Conservation (phyloP, 2,113 vertebrate species). For the Rutilus rutilus region DNA sequence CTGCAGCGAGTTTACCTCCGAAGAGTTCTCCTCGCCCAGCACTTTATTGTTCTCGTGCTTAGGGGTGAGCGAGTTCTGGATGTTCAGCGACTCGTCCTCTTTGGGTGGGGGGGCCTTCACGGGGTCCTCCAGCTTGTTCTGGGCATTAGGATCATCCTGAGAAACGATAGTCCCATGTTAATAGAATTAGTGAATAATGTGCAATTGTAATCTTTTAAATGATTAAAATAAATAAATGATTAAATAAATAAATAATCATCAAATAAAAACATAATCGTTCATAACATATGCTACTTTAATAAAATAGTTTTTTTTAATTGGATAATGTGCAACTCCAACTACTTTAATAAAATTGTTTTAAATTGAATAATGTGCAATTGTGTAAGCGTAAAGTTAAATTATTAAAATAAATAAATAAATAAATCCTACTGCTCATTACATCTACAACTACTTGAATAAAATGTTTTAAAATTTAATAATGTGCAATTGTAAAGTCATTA, state of each 20-base stretch:
- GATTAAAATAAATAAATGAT: no score
- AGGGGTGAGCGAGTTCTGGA: slow-evolving; percentile 93
- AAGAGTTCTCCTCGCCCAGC: slow-evolving; percentile 82
- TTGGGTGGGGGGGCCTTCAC: slow-evolving; percentile 91
- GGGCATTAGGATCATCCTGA: slow-evolving; percentile 85
- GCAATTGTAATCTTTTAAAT: no score
- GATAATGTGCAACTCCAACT: background rate
- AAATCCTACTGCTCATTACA: background rate
- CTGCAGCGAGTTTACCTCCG: slow-evolving; percentile 92
- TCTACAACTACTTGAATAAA: background rate
- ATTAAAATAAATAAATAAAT: background rate
- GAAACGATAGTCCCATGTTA: slow-evolving; percentile 34
- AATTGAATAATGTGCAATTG: background rate
- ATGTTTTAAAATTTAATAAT: background rate
- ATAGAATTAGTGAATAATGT: background rate
- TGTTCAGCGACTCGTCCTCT: slow-evolving; percentile 92
- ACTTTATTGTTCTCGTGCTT: slow-evolving; percentile 90
- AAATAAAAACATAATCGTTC: background rate
- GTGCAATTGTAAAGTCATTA: background rate
- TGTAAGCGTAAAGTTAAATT: background rate
- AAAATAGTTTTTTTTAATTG: background rate
- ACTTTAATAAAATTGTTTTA: background rate
- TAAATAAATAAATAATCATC: no score
- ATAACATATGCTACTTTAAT: no score
- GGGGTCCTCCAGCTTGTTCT: slow-evolving; percentile 94